These are phyloP conservation scores for Petrophora chlorosata DNA, from an alignment of 2,888 invertebrate genomes.

Conservation along the genomic window DNA sequence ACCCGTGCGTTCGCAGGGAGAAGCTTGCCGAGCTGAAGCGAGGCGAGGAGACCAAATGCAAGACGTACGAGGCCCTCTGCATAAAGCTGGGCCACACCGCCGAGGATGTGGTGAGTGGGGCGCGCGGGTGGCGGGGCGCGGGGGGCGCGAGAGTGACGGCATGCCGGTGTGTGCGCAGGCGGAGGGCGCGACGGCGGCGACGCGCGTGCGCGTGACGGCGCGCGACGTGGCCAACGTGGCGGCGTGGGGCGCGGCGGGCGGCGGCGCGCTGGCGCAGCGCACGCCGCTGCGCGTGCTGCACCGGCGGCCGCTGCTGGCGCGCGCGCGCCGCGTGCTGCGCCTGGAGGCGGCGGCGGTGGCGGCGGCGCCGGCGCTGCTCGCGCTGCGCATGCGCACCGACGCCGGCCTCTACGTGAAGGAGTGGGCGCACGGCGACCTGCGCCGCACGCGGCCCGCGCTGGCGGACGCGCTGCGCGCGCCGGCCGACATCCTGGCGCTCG, in stretches of 20 bases:
- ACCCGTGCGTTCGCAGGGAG: slow-evolving; percentile 70
- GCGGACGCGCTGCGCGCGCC: slow-evolving; percentile 86
- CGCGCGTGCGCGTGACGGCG: slow-evolving; percentile 2
- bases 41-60: slow-evolving; percentile 94
- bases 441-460: slow-evolving; percentile 92
- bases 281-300: slow-evolving; percentile 97
- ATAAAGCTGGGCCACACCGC: slow-evolving; percentile 69
- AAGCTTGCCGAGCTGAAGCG: slow-evolving; percentile 89
- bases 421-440: slow-evolving; percentile 98
- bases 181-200: slow-evolving; percentile 8
- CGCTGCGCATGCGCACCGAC: slow-evolving; percentile 89
- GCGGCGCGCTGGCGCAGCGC: slow-evolving; percentile 87
- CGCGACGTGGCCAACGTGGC: slow-evolving; percentile 39
- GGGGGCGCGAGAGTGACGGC: slow-evolving; percentile 1
- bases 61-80: slow-evolving; percentile 94
- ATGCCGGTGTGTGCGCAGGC: background rate
- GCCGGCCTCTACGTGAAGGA: slow-evolving; percentile 99
- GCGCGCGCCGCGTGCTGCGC: slow-evolving; percentile 86
- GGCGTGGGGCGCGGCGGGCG: slow-evolving; percentile 23
- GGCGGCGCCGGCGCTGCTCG: slow-evolving; percentile 78
- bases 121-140: background rate
- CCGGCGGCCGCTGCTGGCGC: slow-evolving; percentile 88
- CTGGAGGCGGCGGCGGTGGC: slow-evolving; percentile 76
- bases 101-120: slow-evolving; percentile 40
- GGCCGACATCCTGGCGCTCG: slow-evolving; percentile 95